A percentile compares a stretch with the other conserved stretches of the same genome.
Conservation (phyloP, 2,888 invertebrate species). For the Reticulitermes lucifugus region DNA sequence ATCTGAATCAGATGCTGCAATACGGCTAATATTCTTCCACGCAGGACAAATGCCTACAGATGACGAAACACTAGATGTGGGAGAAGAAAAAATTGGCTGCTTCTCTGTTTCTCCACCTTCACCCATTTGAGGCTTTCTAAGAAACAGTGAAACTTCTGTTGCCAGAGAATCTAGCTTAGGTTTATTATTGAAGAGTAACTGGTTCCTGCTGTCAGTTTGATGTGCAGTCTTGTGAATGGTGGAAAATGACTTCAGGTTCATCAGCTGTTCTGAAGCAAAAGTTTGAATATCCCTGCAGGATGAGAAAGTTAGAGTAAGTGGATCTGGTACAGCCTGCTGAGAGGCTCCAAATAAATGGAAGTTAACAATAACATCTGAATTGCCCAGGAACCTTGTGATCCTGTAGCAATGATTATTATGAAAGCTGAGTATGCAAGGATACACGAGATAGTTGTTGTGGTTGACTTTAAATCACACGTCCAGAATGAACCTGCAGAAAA, state of each 20-base stretch:
- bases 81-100: conserved; percentile 18
- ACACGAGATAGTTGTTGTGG: too few species aligned
- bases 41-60: background rate
- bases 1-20: background rate
- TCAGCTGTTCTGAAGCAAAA: background rate
- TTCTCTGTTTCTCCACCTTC: background rate
- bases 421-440: too few species aligned
- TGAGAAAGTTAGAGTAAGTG: background rate
- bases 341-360: background rate
- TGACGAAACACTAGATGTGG: background rate
- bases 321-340: background rate
- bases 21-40: conserved; percentile 7
- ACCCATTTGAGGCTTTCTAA: background rate
- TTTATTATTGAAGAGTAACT: background rate
- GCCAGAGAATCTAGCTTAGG: background rate
- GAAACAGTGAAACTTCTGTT: background rate
- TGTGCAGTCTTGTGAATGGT: background rate
- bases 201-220: background rate
- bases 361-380: too few species aligned
- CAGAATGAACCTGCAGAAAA: too few species aligned
- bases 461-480: too few species aligned
- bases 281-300: conserved; percentile 14
- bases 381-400: too few species aligned
- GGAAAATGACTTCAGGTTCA: background rate
- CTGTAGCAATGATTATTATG: too few species aligned